These are phyloP conservation scores for Cryptotermes secundus DNA, from an alignment of 1,140 invertebrate species.

Conservation along the genomic window DNA sequence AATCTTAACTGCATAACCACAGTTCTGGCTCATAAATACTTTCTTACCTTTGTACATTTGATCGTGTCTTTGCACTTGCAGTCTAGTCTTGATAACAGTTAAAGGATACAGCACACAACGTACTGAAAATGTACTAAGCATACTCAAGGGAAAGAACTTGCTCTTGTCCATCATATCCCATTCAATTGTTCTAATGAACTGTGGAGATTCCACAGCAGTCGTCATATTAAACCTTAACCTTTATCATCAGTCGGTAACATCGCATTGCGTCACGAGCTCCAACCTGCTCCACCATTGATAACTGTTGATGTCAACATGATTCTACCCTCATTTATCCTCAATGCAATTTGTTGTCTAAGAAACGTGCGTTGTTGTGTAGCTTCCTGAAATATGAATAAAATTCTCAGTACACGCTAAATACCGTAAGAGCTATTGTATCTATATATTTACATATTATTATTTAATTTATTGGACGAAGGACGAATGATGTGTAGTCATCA, in stretches of 20 bases:
- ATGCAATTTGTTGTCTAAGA: background rate
- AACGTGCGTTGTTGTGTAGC: background rate
- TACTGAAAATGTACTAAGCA: constrained; percentile 82
- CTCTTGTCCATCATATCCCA: constrained; percentile 98
- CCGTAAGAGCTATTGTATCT: background rate
- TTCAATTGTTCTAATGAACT: constrained; percentile 85
- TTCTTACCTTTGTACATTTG: constrained; percentile 74
- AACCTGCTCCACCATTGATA: background rate
- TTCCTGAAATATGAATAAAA: background rate
- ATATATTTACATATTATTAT: too few species aligned
- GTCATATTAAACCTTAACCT: constrained; percentile 21
- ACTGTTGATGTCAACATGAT: background rate
- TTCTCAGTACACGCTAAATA: background rate
- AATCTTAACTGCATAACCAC: too few species aligned
- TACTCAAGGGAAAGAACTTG: constrained; percentile 89
- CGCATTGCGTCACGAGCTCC: background rate
- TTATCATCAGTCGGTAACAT: constrained; percentile 25
- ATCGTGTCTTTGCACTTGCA: constrained; percentile 85
- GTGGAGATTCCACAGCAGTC: constrained; percentile 40
- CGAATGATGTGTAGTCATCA: too few species aligned
- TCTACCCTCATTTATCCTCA: background rate
- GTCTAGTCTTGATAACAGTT: constrained; percentile 93
- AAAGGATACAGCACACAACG: constrained; percentile 91
- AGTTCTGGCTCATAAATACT: too few species aligned
- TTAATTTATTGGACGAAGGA: too few species aligned